Percentiles rank a stretch among this genome's conserved stretches.
phyloP scores from a whole-genome alignment of 2,113 vertebrate species.

The Arothron firmamentum region DNA sequence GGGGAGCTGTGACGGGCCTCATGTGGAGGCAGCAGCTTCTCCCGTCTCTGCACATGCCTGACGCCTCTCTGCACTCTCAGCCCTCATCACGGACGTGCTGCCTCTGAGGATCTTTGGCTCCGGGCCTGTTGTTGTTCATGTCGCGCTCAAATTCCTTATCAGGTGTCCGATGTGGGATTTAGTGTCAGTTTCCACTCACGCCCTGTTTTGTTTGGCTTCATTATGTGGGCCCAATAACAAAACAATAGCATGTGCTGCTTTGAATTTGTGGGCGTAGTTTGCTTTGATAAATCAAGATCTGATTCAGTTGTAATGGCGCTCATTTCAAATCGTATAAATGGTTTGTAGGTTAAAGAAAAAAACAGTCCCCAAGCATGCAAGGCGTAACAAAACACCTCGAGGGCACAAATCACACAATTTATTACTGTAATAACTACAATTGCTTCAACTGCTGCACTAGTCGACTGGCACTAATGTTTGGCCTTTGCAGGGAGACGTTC shows the following conservation, averaged over 20 bases:
- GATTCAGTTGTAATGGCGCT: too few species aligned
- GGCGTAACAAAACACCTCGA: too few species aligned
- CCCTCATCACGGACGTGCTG: conserved; percentile 37
- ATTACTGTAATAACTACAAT: too few species aligned
- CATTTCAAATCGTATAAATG: too few species aligned
- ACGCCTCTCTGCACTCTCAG: conserved; percentile 52
- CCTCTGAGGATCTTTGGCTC: conserved; percentile 52
- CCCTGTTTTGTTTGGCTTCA: conserved; percentile 21
- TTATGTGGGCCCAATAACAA: neutral
- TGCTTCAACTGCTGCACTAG: too few species aligned
- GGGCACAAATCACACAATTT: too few species aligned
- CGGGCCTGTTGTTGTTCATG: conserved; percentile 39
- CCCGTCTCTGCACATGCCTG: conserved; percentile 44
- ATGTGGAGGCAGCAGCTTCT: conserved; percentile 45
- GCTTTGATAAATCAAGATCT: too few species aligned
- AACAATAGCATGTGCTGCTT: neutral
- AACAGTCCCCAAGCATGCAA: too few species aligned
- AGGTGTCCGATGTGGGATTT: conserved; percentile 62
- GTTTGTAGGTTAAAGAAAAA: too few species aligned
- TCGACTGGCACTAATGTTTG: too few species aligned
- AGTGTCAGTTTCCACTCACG: conserved; percentile 48
- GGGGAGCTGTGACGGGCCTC: conserved; percentile 30
- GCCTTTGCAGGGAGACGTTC: too few species aligned
- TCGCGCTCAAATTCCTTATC: conserved; percentile 55
- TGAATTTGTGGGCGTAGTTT: too few species aligned